Percentiles rank a stretch among this genome's conserved stretches.
Conservation (phyloP, 2,888 invertebrate species). For the Leptogaster cylindrica region DNA sequence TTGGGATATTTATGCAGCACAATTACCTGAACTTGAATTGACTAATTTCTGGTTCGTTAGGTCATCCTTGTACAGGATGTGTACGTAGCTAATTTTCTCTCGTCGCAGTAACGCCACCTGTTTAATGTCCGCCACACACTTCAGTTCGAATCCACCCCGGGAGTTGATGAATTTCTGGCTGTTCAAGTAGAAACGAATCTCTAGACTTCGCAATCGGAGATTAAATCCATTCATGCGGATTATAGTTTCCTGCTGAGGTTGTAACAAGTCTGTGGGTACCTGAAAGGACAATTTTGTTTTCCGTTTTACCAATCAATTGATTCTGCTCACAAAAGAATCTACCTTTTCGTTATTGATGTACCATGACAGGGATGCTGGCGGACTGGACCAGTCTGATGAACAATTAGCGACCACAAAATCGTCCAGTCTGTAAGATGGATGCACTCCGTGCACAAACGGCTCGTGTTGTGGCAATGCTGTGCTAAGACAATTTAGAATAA, state of each 20-base stretch:
- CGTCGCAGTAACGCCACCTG: constrained; percentile 54
- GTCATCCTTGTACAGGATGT: constrained; percentile 55
- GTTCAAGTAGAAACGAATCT: constrained; percentile 58
- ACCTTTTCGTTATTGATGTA: constrained; percentile 58
- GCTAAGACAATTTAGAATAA: too few species aligned
- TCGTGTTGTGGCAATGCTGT: constrained; percentile 59
- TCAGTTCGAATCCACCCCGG: constrained; percentile 53
- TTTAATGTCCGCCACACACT: constrained; percentile 58
- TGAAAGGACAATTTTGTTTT: constrained; percentile 46
- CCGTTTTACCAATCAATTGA: background rate
- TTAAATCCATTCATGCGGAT: constrained; percentile 57
- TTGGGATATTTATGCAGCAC: too few species aligned
- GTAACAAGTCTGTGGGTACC: constrained; percentile 54
- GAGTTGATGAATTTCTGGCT: constrained; percentile 54
- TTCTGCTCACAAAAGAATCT: too few species aligned
- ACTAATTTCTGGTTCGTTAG: constrained; percentile 58
- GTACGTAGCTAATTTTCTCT: constrained; percentile 53
- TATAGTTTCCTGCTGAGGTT: constrained; percentile 55
- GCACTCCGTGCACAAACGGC: constrained; percentile 58
- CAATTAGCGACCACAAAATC: constrained; percentile 59
- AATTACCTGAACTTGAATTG: constrained; percentile 55
- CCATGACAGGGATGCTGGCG: constrained; percentile 56
- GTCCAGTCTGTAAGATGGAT: constrained; percentile 55
- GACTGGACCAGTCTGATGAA: constrained; percentile 58
- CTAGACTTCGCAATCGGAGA: constrained; percentile 55